Evolutionary conservation across 2,113 vertebrate species (phyloP).

Genomic region (Pygoscelis antarcticus): DNA sequence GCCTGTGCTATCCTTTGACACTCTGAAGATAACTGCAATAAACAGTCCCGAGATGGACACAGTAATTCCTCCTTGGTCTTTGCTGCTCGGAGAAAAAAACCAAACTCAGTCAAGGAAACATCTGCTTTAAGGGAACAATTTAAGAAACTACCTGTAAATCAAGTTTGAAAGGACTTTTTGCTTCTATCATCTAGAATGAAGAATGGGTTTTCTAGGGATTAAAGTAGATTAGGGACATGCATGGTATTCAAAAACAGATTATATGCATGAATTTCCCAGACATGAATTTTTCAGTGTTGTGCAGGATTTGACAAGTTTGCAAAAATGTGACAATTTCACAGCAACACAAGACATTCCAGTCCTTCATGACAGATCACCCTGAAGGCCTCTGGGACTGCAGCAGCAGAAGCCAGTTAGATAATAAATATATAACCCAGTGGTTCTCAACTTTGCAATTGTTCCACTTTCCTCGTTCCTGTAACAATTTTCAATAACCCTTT

Average conservation of each 20-base stretch:
- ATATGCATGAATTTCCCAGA: not conserved
- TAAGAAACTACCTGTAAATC: not conserved
- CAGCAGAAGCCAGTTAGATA: not conserved
- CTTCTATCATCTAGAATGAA: not conserved
- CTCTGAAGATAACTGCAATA: slow-evolving; percentile 18
- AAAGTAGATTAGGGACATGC: not conserved
- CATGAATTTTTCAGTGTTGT: not conserved
- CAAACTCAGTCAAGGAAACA: not conserved
- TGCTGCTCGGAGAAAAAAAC: slow-evolving; percentile 3
- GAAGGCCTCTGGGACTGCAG: not conserved
- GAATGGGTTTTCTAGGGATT: not conserved
- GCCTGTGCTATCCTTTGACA: slow-evolving; percentile 3
- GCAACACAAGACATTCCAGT: not conserved
- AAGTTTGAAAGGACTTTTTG: not conserved
- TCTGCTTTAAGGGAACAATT: not conserved
- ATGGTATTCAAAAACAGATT: not conserved
- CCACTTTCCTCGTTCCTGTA: not conserved
- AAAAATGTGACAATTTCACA: not conserved
- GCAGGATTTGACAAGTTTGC: not conserved
- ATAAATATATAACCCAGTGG: not conserved
- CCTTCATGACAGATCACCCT: not conserved
- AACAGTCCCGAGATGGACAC: slow-evolving; percentile 64
- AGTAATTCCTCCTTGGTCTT: slow-evolving; percentile 50
- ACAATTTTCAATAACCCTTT: not conserved
- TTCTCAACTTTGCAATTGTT: not conserved